Evolutionary conservation across 2,888 invertebrate species (phyloP).

Genomic region (Gibbula magus): DNA sequence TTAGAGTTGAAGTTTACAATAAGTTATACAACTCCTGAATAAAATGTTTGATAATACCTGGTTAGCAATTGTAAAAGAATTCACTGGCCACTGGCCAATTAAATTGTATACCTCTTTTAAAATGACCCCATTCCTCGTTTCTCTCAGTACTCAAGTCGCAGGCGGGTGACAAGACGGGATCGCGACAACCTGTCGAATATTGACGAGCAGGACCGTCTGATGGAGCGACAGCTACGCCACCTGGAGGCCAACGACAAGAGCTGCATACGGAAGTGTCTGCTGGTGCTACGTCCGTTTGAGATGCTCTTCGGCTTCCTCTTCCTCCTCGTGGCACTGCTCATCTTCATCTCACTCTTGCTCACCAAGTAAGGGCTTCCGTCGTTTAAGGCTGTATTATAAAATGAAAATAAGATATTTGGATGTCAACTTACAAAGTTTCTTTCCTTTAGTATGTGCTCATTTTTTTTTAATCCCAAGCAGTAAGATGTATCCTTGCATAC

Average conservation of each 20-base stretch:
- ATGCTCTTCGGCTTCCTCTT: conserved; percentile 72
- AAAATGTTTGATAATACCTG: too few species aligned
- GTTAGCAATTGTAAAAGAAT: too few species aligned
- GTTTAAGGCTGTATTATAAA: too few species aligned
- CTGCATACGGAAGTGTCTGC: conserved; percentile 65
- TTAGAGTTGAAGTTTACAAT: too few species aligned
- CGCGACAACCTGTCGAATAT: conserved; percentile 60
- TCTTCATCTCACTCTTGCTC: conserved; percentile 74
- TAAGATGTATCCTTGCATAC: too few species aligned
- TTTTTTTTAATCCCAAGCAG: too few species aligned
- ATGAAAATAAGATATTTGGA: too few species aligned
- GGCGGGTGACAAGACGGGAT: conserved; percentile 60
- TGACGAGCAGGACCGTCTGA: conserved; percentile 71
- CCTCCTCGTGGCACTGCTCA: conserved; percentile 68
- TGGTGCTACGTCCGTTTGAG: conserved; percentile 72
- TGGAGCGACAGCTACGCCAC: conserved; percentile 69
- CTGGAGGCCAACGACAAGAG: conserved; percentile 64
- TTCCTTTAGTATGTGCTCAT: too few species aligned
- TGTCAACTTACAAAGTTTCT: too few species aligned
- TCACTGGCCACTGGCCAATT: too few species aligned
- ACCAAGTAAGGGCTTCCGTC: conserved; percentile 69
- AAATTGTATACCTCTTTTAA: too few species aligned
- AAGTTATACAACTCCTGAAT: too few species aligned
- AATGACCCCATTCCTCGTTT: not conserved
- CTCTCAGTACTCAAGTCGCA: conserved; percentile 56